Evolutionary conservation across 2,888 invertebrate species (phyloP).

Genomic region (Melanchra persicariae): DNA sequence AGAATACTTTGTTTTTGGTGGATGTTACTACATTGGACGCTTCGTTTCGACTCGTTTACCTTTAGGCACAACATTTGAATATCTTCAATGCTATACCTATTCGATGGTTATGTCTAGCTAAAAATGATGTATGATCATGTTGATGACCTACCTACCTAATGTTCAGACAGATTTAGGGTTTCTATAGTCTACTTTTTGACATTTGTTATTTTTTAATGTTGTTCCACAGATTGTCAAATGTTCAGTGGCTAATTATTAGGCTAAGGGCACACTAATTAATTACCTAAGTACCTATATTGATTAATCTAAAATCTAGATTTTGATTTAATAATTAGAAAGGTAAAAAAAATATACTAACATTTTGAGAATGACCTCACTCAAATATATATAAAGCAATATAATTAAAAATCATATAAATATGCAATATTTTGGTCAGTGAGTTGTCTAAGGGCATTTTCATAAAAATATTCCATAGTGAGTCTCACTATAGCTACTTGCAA

Average conservation of each 20-base stretch:
- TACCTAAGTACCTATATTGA: no score
- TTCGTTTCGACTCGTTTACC: slow-evolving; percentile 58
- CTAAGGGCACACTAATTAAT: not conserved
- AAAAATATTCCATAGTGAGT: slow-evolving; percentile 19
- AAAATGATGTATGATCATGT: not conserved
- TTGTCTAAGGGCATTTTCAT: not conserved
- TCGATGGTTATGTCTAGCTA: not conserved
- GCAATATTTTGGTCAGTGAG: not conserved
- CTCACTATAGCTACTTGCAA: not conserved
- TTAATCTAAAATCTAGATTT: not conserved
- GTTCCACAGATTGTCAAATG: not conserved
- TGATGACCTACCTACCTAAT: slow-evolving; percentile 31
- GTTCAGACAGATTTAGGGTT: not conserved
- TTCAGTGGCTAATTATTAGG: not conserved
- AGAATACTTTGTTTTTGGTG: slow-evolving; percentile 75
- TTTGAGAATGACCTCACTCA: not conserved
- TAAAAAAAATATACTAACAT: not conserved
- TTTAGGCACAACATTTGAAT: slow-evolving; percentile 56
- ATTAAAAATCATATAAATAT: no score
- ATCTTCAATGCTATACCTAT: slow-evolving; percentile 43
- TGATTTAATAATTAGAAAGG: not conserved
- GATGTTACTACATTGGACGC: slow-evolving; percentile 47
- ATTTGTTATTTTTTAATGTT: not conserved
- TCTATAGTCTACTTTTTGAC: slow-evolving; percentile 1
- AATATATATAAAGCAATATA: no score